Base-by-base conservation (phyloP, 2,113 vertebrate species). In the Rhinoderma darwinii region DNA sequence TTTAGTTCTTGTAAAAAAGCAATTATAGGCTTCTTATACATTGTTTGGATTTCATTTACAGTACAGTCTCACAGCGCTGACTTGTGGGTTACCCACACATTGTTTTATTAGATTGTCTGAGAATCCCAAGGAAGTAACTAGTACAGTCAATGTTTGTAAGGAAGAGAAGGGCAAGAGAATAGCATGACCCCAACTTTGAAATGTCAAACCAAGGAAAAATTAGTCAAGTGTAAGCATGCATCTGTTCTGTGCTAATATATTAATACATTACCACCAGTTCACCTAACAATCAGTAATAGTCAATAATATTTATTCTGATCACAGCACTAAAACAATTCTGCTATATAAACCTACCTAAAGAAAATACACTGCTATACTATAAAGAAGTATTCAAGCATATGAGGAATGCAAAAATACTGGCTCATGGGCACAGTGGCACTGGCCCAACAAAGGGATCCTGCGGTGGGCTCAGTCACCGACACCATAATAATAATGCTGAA, bases 1-100 rank as follows among this genome's bases (percentile, higher is more conserved):
- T 75, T 74, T 76, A 73, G 2, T 73, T 73, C 22, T 51, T 47
- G 22, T 76, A 76, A 39, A 76, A 75, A 76, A 63, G 72, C 54
- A 75, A 84, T 84, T 76, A 76, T 39, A 75, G 37, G 54, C 83
- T 76, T 41, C 72, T 76, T 84, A 12, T 43, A 75, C 56, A 43
- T 63, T 84, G 72, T 84, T 76, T 84, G 32, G 22, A 82, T 82
- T 82, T 82, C 79, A 82, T 83, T 83, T 83, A 83, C 81, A 50
- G 81, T 83, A 82, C 59, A 39, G 81, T 37, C 63, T 30, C 81
- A 70, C 68, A 83, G 81, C 32, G 27, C 81, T 83, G 81, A 70
- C 81, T 70, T 37, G 39, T 70, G 43, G 41, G 44, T 83, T 70
- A 66, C 61, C 18, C 59, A 61, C 80, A 47, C 80, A 82, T 82